Evolutionary conservation across 2,888 invertebrate species (phyloP).

Genomic region (Amiota mariae): DNA sequence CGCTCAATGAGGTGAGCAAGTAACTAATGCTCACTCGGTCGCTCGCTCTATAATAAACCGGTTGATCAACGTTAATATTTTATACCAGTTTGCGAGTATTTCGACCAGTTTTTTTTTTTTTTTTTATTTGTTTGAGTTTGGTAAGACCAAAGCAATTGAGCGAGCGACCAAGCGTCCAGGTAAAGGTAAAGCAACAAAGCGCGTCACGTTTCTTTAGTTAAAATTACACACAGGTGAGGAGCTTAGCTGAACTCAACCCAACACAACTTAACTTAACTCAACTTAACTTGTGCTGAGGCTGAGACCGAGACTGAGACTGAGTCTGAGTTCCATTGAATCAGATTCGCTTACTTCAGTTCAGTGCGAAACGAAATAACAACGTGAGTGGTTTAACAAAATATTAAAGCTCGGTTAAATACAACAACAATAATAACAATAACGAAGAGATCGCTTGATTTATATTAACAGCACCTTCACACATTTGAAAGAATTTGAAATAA

Average conservation of each 20-base stretch:
- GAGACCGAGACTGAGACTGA: too few species aligned
- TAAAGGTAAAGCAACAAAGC: slow-evolving; percentile 1
- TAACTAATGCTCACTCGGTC: neutral
- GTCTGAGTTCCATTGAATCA: too few species aligned
- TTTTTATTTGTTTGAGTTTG: neutral
- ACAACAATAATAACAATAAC: neutral
- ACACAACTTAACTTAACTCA: too few species aligned
- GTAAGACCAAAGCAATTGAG: neutral
- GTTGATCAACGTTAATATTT: slow-evolving; percentile 37
- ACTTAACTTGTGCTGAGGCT: too few species aligned
- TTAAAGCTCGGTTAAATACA: neutral
- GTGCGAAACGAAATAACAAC: slow-evolving; percentile 56
- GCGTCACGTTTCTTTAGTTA: slow-evolving; percentile 11
- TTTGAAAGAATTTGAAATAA: slow-evolving; percentile 7
- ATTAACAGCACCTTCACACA: neutral
- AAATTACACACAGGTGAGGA: slow-evolving; percentile 5
- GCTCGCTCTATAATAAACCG: slow-evolving; percentile 34
- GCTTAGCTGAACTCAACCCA: neutral
- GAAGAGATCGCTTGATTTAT: neutral
- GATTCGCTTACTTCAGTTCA: slow-evolving; percentile 34
- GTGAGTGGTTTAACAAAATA: slow-evolving; percentile 35
- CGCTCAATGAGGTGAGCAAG: too few species aligned
- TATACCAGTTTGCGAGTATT: neutral
- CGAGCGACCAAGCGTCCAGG: neutral
- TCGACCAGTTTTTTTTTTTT: slow-evolving; percentile 42